Evolutionary conservation across 2,888 invertebrate genomes (phyloP).

Genomic region (Adela reaumurella): DNA sequence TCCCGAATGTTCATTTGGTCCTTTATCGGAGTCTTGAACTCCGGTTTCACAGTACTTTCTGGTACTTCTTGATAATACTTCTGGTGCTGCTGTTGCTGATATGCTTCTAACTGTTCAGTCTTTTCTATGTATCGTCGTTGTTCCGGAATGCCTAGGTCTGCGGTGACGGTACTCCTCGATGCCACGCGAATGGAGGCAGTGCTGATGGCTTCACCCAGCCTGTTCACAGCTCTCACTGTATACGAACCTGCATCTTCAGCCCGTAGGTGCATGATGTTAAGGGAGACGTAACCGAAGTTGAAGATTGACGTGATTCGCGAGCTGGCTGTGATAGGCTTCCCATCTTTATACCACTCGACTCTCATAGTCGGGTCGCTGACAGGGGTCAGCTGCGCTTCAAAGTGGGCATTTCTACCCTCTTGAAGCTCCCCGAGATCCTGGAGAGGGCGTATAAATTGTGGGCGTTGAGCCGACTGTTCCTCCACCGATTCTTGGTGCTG

Average conservation of each 20-base stretch:
- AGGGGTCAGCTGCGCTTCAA: conserved; percentile 88
- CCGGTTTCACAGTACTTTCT: conserved; percentile 76
- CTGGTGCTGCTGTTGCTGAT: conserved; percentile 77
- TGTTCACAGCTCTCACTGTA: conserved; percentile 87
- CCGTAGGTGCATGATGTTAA: conserved; percentile 97
- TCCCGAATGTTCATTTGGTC: conserved; percentile 84
- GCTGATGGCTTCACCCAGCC: conserved; percentile 86
- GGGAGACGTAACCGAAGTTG: conserved; percentile 98
- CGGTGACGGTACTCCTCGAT: conserved; percentile 77
- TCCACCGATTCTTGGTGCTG: conserved; percentile 82
- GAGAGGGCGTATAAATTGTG: conserved; percentile 84
- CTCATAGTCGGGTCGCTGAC: conserved; percentile 92
- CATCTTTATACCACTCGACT: conserved; percentile 95
- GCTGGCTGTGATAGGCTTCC: conserved; percentile 91
- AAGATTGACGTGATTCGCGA: conserved; percentile 96
- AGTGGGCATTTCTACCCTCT: conserved; percentile 89
- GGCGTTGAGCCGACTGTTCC: conserved; percentile 75
- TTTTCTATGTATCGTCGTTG: conserved; percentile 89
- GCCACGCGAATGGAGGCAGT: conserved; percentile 73
- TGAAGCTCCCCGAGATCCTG: conserved; percentile 82
- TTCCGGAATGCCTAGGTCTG: conserved; percentile 85
- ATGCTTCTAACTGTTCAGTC: conserved; percentile 87
- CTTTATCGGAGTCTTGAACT: conserved; percentile 86
- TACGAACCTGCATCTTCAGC: conserved; percentile 97
- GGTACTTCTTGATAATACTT: conserved; percentile 77